Conservation (phyloP, 1,140 invertebrate genomes). For the Orius insidiosus region DNA sequence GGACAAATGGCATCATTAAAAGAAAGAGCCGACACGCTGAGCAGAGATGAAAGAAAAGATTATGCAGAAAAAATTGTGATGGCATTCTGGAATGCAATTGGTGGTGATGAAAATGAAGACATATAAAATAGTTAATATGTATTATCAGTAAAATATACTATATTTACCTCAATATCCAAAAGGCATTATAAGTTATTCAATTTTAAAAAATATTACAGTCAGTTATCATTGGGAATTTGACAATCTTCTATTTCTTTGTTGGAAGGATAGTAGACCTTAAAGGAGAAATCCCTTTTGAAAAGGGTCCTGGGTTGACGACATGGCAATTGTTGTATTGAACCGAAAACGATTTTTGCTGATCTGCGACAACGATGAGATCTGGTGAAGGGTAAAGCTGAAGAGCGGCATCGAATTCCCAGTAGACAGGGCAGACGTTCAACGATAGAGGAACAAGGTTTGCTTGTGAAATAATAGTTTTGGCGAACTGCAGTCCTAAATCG, state of each 20-base stretch:
- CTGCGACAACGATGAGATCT: conserved; percentile 77
- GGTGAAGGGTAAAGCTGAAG: conserved; percentile 77
- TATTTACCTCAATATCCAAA: no score
- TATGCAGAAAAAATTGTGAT: conserved; percentile 61
- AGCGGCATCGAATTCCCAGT: conserved; percentile 78
- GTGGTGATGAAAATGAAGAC: conserved; percentile 49
- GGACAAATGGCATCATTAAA: conserved; percentile 43
- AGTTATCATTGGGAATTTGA: conserved; percentile 44
- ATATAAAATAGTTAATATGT: no score
- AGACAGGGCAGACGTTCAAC: conserved; percentile 68
- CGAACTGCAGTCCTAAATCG: conserved; percentile 61
- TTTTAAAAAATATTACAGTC: no score
- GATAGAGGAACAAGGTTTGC: conserved; percentile 73
- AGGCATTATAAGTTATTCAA: no score
- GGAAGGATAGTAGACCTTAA: conserved; percentile 71
- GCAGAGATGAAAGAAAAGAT: conserved; percentile 41
- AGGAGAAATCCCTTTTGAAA: conserved; percentile 72
- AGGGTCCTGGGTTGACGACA: conserved; percentile 78
- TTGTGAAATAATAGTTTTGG: conserved; percentile 75
- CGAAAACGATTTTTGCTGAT: conserved; percentile 70
- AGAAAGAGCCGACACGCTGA: conserved; percentile 43
- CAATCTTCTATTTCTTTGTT: conserved; percentile 63
- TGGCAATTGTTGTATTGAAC: conserved; percentile 55
- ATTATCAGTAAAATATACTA: no score
- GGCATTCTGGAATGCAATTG: conserved; percentile 61